Base-by-base conservation (phyloP, 2,888 invertebrate genomes). In the Nephrocerus scutellatus region DNA sequence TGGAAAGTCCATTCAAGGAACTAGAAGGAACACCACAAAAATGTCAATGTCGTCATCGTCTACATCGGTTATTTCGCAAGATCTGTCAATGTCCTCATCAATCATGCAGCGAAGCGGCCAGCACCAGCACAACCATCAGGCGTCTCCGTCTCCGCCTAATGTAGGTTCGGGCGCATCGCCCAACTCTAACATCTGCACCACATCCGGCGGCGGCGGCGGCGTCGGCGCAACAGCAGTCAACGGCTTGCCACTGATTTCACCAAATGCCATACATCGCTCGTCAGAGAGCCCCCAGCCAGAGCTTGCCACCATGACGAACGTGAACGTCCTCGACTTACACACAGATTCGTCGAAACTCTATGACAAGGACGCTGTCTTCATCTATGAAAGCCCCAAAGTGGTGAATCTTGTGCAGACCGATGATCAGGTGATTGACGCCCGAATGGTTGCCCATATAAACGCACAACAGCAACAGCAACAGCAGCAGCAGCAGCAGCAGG, bases 271-370 rank as follows among this genome's bases (percentile, higher is more conserved):
- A 57, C 67, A 67, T 38, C 62, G 62, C 32, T 67, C 67, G 9
- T 76, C 78, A 29, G 78, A 79, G 34, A 69, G 78, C 70, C 82
- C 77, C 54, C 82, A 82, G 54, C 77, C 82, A 47, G 82, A 87
- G 70, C 73, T 88, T 52, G 84, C 86, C 50, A 87, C 86, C 58
- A 88, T 88, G 87, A 87, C 86, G 45, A 86, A 87, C 40, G 87
- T 87, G 50, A 86, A 84, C 59, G 85, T 86, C 23, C 75, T 85
- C 55, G 85, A 86, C 58, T 74, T 80, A 57, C 73, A 68, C 43
- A 64, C 66, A 6, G 60, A 61, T 18, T 62, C 60, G 31, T 49
- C 56, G 4, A 67, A 69, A 46, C 52, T 69, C 4, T 68, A 68
- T 44, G 67, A 68, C 48, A 68, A 67, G 47, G 65, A 67, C 43